phyloP scores from a whole-genome alignment of 1,140 invertebrate species.

The Bombus turneri region DNA sequence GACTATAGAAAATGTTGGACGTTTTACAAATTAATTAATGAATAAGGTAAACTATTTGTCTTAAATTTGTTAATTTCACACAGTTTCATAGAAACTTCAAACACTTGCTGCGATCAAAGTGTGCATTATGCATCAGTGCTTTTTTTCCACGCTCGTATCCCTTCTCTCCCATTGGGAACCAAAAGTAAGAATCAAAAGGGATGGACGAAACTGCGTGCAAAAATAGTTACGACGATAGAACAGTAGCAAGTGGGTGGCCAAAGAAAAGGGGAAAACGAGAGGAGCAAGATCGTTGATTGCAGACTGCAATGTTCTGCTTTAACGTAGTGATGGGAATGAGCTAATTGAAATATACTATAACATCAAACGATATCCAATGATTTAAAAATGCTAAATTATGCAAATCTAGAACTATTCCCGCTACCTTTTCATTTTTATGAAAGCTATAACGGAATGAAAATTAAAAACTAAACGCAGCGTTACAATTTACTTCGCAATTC shows the following conservation, averaged over 20 bases:
- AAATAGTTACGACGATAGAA: conserved; percentile 46
- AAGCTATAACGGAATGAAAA: not conserved
- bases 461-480: not conserved
- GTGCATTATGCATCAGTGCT: conserved; percentile 33
- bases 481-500: not conserved
- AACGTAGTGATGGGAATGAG: conserved; percentile 17
- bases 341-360: conserved; percentile 3
- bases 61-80: not conserved
- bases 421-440: not conserved
- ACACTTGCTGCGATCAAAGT: conserved; percentile 32
- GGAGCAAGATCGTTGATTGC: conserved; percentile 46
- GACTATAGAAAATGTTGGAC: not conserved
- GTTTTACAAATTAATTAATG: not conserved
- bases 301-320: conserved; percentile 29
- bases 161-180: conserved; percentile 8
- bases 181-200: conserved; percentile 43
- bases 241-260: conserved; percentile 17
- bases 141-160: conserved; percentile 10
- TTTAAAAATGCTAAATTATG: not conserved
- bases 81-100: conserved; percentile 19
- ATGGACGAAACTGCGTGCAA: conserved; percentile 41
- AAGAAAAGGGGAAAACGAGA: not conserved
- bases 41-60: not conserved
- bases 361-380: not conserved
- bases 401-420: not conserved